These are phyloP conservation scores for Hiodon alosoides DNA, from an alignment of 2,113 vertebrate species.

Conservation along the genomic window DNA sequence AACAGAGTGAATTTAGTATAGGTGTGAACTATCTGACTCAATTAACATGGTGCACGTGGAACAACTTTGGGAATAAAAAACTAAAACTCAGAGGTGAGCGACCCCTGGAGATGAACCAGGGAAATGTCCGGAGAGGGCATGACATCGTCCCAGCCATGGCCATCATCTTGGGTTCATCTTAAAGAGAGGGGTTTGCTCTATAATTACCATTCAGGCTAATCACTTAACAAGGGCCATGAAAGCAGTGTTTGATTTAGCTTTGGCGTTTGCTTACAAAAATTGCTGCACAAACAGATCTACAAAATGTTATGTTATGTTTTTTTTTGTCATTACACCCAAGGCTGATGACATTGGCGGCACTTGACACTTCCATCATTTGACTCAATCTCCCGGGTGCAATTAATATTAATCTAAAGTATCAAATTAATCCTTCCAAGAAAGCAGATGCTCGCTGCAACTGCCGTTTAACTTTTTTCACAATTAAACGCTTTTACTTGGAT, in stretches of 20 bases:
- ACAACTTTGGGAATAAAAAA: too few species aligned
- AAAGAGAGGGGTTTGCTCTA: not conserved
- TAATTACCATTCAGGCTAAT: constrained; percentile 36
- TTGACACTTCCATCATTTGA: constrained; percentile 26
- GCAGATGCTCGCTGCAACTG: constrained; percentile 35
- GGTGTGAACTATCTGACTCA: too few species aligned
- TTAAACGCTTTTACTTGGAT: constrained; percentile 36
- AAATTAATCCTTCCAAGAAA: constrained; percentile 46
- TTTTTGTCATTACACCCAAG: constrained; percentile 28
- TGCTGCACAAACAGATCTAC: not conserved
- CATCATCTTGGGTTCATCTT: constrained; percentile 26
- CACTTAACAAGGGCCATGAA: constrained; percentile 33
- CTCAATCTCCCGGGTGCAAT: constrained; percentile 42
- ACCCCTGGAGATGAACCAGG: too few species aligned
- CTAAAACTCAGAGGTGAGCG: too few species aligned
- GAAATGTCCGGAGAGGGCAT: too few species aligned
- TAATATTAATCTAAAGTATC: constrained; percentile 54
- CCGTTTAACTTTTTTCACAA: constrained; percentile 44
- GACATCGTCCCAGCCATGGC: not conserved
- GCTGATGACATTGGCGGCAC: constrained; percentile 31
- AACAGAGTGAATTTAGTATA: too few species aligned
- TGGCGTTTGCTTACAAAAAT: constrained; percentile 11
- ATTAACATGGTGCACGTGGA: too few species aligned
- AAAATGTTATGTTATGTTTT: constrained; percentile 15
- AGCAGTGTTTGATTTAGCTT: constrained; percentile 33